These are phyloP conservation scores for Ischnura elegans DNA, from an alignment of 2,888 invertebrate genomes.

Conservation along the genomic window DNA sequence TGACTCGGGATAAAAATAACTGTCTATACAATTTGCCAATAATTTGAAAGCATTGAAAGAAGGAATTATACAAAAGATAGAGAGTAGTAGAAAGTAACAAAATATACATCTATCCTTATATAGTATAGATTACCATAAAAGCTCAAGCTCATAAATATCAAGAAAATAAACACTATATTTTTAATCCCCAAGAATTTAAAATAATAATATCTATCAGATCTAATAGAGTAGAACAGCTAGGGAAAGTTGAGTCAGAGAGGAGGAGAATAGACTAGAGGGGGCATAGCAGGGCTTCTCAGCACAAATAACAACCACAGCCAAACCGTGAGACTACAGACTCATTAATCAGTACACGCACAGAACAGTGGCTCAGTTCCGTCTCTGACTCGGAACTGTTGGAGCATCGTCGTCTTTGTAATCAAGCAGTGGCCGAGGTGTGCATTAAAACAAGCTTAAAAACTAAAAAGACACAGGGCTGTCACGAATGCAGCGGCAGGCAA, in stretches of 20 bases:
- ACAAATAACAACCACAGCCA: conserved; percentile 59
- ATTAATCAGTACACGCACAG: conserved; percentile 41
- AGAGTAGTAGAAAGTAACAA: conserved; percentile 38
- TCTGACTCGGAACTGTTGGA: conserved; percentile 50
- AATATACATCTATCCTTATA: conserved; percentile 34
- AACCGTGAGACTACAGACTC: conserved; percentile 38
- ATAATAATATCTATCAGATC: not conserved
- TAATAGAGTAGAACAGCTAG: conserved; percentile 54
- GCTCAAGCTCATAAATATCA: conserved; percentile 51
- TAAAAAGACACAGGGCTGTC: conserved; percentile 17
- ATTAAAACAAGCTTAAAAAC: conserved; percentile 35
- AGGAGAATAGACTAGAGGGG: conserved; percentile 53
- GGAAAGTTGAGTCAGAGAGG: conserved; percentile 54
- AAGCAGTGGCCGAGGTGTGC: not conserved
- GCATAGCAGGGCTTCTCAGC: not conserved
- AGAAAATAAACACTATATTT: conserved; percentile 13
- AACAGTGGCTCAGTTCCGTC: conserved; percentile 46
- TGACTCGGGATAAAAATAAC: not conserved
- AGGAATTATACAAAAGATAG: conserved; percentile 34
- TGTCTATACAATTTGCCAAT: conserved; percentile 30
- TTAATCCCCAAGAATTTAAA: conserved; percentile 18
- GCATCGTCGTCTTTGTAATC: conserved; percentile 47
- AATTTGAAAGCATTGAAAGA: conserved; percentile 25
- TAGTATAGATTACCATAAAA: not conserved
- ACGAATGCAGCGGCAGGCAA: not conserved